Base-by-base conservation (phyloP, 2,113 vertebrate genomes). In the Clarias macrocephalus region DNA sequence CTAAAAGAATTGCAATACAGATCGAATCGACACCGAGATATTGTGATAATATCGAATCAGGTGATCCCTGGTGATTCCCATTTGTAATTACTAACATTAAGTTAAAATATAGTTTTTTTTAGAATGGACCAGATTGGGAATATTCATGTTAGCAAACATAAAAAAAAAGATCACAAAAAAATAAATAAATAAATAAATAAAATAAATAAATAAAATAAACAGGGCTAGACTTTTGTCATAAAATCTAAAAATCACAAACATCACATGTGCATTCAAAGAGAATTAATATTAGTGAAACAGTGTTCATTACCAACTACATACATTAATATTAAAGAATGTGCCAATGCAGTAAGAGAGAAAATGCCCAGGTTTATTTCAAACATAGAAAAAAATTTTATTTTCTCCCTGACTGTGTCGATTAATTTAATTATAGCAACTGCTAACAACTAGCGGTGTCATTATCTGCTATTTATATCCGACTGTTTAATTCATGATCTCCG, bases 391-490 rank as follows among this genome's bases (percentile, higher is more conserved):
- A 54, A 25, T 0, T n/a, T 76, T 11, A 25, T 76, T n/a, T 48
- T 54, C 70, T 73, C 3, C 21, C 10, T 73, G 7, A 48, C 21
- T 42, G 37, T 11, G 19, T 18, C 9, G 5, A 28, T n/a, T 54
- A 54, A 77, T 54, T 25, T 77, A 77, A 54, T 77, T 77, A 25
- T 48, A 85, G 83, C 33, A 3, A 48, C 7, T 10, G 25, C 13
- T 54, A 33, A 37, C 73, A 48, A 80, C 37, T 83, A 19, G 28
- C n/a, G 5, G 25, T 85, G 60, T 52, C n/a, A 28, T 68, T 57
- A 23, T 48, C n/a, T 16, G 60, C 82, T 88, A 82, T 88, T 88
- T 92, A 82, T 82, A 81, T 60, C 63, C 19, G 19, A 7, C 54
- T 37, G 72, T 72, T 85, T 85, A 88, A 76, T 79, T 66, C 63